phyloP scores from a whole-genome alignment of 2,113 vertebrate genomes.

The Microtus ochrogaster region DNA sequence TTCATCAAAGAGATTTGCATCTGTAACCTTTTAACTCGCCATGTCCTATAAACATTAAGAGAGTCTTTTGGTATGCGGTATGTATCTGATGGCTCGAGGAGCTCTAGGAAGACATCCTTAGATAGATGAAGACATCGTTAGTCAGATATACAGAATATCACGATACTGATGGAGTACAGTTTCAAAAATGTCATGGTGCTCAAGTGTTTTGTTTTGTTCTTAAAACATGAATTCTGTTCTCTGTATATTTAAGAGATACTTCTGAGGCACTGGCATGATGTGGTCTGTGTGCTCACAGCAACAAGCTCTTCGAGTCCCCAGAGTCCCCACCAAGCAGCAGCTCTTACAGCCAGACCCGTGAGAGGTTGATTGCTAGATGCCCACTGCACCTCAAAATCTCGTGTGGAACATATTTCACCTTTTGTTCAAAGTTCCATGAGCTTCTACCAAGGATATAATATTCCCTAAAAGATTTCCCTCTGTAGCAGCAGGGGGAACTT shows the following conservation, averaged over 20 bases:
- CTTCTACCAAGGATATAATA: neutral
- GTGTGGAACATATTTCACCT: neutral
- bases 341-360: neutral
- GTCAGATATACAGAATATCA: neutral
- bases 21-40: neutral
- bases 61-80: neutral
- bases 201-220: constrained; percentile 3
- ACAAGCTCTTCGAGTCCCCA: neutral
- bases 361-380: neutral
- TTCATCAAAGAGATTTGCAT: neutral
- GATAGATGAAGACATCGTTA: neutral
- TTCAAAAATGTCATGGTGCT: constrained; percentile 27
- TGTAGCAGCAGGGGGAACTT: neutral
- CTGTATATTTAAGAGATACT: constrained; percentile 38
- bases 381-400: neutral
- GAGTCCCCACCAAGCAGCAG: neutral
- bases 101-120: neutral
- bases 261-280: neutral
- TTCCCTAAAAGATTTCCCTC: neutral
- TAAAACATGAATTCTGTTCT: neutral
- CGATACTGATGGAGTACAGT: neutral
- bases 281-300: neutral
- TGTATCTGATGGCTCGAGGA: neutral
- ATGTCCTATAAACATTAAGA: constrained; percentile 11
- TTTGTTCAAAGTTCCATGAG: neutral